phyloP scores from a whole-genome alignment of 2,113 vertebrate species.

The Salvelinus sp. region DNA sequence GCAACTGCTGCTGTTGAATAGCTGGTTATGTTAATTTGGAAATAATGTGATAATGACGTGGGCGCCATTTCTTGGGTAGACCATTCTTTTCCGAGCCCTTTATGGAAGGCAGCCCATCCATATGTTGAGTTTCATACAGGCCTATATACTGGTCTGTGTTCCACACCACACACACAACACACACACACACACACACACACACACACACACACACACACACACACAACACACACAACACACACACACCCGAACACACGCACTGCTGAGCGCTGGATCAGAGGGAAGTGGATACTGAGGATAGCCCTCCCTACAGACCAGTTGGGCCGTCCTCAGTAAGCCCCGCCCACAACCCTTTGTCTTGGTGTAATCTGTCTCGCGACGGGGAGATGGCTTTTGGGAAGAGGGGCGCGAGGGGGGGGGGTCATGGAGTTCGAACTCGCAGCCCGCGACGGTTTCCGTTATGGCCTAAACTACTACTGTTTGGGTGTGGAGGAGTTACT shows the following conservation, averaged over 20 bases:
- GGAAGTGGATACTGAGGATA: too few species aligned
- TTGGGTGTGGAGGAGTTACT: not conserved
- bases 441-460: not conserved
- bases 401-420: conserved; percentile 46
- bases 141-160: not conserved
- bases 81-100: not conserved
- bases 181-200: not conserved
- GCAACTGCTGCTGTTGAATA: too few species aligned
- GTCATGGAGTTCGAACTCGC: conserved; percentile 28
- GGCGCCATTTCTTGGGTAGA: too few species aligned
- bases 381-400: conserved; percentile 55
- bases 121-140: conserved; percentile 13
- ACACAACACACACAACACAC: too few species aligned
- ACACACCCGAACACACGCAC: too few species aligned
- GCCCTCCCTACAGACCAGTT: not conserved
- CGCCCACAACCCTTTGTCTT: conserved; percentile 77
- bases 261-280: too few species aligned
- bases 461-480: not conserved
- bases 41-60: too few species aligned
- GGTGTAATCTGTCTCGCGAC: conserved; percentile 65
- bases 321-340: conserved; percentile 67
- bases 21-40: too few species aligned
- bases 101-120: conserved; percentile 34
- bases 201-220: not conserved
- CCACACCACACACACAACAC: not conserved